phyloP scores from a whole-genome alignment of 1,140 invertebrate genomes.

The Argopecten irradians region DNA sequence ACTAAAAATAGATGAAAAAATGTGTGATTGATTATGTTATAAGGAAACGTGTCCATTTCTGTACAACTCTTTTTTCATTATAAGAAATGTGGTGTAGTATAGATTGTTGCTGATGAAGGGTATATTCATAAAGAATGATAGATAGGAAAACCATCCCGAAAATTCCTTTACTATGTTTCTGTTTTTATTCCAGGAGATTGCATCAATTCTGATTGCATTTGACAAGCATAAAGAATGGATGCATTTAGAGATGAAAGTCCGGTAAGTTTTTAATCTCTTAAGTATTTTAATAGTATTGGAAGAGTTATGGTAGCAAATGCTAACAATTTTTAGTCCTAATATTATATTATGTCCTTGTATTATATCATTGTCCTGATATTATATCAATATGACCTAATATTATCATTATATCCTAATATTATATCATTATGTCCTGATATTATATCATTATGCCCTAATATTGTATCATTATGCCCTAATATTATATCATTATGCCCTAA shows the following conservation, averaged over 20 bases:
- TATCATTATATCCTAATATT: no score
- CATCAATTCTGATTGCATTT: conserved; percentile 97
- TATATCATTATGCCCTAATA: no score
- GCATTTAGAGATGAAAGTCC: conserved; percentile 96
- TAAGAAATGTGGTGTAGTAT: neutral
- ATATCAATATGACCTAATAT: no score
- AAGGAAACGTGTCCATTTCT: neutral
- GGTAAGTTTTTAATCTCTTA: conserved; percentile 79
- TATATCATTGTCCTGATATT: no score
- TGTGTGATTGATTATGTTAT: neutral
- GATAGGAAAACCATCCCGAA: neutral
- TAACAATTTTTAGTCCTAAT: no score
- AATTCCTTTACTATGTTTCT: neutral
- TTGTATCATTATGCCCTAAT: no score
- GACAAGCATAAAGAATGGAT: conserved; percentile 97
- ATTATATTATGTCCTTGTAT: no score
- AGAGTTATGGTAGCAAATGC: no score
- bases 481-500: no score
- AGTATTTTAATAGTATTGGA: no score
- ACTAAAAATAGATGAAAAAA: neutral
- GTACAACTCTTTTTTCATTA: neutral
- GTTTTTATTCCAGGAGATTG: conserved; percentile 89
- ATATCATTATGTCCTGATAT: no score
- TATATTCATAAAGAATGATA: neutral
- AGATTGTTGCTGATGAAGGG: neutral